Conservation (phyloP, 2,888 invertebrate species). For the Scrobipalpa costella region DNA sequence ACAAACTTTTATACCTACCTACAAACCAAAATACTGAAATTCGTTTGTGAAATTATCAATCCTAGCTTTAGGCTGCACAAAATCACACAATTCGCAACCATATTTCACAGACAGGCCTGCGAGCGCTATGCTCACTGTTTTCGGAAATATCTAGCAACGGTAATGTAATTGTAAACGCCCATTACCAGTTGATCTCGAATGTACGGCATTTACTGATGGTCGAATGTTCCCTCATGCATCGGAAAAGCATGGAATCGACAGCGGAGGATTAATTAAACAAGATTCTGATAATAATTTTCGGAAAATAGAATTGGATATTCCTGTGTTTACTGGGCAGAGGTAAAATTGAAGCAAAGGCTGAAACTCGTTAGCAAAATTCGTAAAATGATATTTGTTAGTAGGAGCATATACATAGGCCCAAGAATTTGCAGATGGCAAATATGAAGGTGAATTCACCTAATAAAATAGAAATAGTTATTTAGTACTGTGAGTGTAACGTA, state of each 20-base stretch:
- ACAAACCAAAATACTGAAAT: too few relatives aligned
- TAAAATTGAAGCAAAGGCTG: neutral
- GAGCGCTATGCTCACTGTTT: neutral
- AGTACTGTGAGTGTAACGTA: too few relatives aligned
- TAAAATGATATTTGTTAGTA: too few relatives aligned
- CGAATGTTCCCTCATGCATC: neutral
- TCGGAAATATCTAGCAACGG: neutral
- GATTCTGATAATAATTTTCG: neutral
- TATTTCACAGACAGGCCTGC: neutral
- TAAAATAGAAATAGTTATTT: too few relatives aligned
- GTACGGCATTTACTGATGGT: conserved; percentile 2
- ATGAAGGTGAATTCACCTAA: too few relatives aligned
- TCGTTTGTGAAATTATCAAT: neutral
- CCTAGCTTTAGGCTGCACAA: neutral
- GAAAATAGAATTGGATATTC: conserved; percentile 7
- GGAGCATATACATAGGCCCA: too few relatives aligned
- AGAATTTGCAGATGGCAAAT: too few relatives aligned
- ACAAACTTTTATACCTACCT: too few relatives aligned
- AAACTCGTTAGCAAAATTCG: too few relatives aligned
- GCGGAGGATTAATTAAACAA: neutral
- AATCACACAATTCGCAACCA: conserved; percentile 2
- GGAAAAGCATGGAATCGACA: neutral
- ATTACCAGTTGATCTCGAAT: conserved; percentile 4
- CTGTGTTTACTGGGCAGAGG: neutral
- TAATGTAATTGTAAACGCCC: neutral